A percentile compares a stretch with the other conserved stretches of the same genome.
phyloP scores from a whole-genome alignment of 2,113 vertebrate genomes.

The Psilopsiagon aurifrons region DNA sequence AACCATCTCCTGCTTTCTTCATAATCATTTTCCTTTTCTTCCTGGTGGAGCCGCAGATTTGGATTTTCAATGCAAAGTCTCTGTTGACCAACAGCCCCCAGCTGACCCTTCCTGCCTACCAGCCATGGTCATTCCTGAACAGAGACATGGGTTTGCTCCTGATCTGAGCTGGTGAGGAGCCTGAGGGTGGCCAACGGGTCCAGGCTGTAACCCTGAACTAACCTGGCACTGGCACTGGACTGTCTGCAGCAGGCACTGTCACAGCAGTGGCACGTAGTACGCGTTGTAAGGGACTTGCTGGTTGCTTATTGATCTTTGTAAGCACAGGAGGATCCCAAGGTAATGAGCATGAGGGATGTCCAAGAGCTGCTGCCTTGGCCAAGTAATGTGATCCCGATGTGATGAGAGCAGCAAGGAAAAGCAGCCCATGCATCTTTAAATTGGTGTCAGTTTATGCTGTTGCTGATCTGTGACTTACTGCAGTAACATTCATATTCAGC shows the following conservation, averaged over 20 bases:
- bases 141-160: rapidly evolving
- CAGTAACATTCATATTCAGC: slow-evolving; percentile 34
- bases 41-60: not conserved
- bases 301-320: not conserved
- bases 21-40: not conserved
- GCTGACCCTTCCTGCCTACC: not conserved
- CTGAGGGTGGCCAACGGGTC: rapidly evolving
- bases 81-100: not conserved
- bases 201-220: not conserved
- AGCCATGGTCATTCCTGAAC: rapidly evolving
- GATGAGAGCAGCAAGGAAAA: not conserved
- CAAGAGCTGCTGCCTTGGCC: not conserved
- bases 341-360: not conserved
- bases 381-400: not conserved
- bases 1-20: not conserved
- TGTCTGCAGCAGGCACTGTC: rapidly evolving
- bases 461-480: not conserved
- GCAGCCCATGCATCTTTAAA: not conserved
- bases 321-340: not conserved
- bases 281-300: rapidly evolving
- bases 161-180: not conserved
- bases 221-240: not conserved
- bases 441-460: not conserved
- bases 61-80: not conserved
- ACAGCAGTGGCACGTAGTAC: rapidly evolving